Conservation (phyloP, 2,113 vertebrate species). For the Sigmodon hispidus region DNA sequence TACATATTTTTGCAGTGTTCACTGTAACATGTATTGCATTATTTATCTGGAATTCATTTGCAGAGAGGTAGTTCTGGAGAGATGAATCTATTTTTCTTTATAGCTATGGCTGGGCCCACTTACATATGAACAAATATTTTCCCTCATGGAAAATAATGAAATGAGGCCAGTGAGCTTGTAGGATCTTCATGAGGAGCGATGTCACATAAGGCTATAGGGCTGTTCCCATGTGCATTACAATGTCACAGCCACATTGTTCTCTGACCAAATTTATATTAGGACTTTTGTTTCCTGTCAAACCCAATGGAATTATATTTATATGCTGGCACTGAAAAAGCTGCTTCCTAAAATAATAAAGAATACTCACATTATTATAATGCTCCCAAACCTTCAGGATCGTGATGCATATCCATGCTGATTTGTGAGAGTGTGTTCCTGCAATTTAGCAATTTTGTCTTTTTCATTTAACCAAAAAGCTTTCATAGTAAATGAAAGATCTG, state of each 20-base stretch:
- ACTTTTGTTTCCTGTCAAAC: slow-evolving; percentile 42
- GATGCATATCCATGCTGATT: neutral
- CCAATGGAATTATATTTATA: slow-evolving; percentile 63
- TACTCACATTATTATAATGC: slow-evolving; percentile 32
- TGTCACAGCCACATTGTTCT: slow-evolving; percentile 52
- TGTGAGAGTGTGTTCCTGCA: slow-evolving; percentile 14
- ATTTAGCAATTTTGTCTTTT: slow-evolving; percentile 23
- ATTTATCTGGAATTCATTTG: slow-evolving; percentile 80
- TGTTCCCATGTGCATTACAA: slow-evolving; percentile 61
- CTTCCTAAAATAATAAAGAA: slow-evolving; percentile 59
- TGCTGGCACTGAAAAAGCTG: neutral
- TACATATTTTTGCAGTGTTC: slow-evolving; percentile 62
- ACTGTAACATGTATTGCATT: slow-evolving; percentile 72
- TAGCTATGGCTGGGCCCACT: slow-evolving; percentile 33
- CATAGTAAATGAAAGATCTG: neutral
- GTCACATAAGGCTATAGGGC: neutral
- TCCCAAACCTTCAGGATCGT: neutral
- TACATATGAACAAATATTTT: slow-evolving; percentile 69
- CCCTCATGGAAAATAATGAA: slow-evolving; percentile 61
- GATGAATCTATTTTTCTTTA: slow-evolving; percentile 66
- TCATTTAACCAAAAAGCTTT: neutral
- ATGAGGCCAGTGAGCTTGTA: slow-evolving; percentile 27
- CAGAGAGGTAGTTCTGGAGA: slow-evolving; percentile 66
- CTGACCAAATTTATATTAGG: slow-evolving; percentile 34
- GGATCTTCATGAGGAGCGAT: slow-evolving; percentile 29